Percentiles rank a stretch among this genome's conserved stretches.
Conservation (phyloP, 2,113 vertebrate genomes). For the Halcyon senegalensis region DNA sequence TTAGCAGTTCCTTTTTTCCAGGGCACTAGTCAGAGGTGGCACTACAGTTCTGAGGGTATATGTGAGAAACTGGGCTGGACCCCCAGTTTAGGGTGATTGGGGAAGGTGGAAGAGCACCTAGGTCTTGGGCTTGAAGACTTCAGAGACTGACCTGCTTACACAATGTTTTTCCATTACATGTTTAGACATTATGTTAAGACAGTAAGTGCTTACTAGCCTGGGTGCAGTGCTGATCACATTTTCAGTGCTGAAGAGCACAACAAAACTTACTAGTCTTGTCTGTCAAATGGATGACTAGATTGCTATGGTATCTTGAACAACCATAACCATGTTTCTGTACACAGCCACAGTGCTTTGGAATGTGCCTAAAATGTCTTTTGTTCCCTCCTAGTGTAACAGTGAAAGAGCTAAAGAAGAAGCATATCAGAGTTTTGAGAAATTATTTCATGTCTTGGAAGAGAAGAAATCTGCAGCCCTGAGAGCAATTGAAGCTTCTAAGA, state of each 20-base stretch:
- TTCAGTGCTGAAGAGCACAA: not conserved
- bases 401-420: conserved; percentile 87
- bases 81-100: not conserved
- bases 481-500: conserved; percentile 87
- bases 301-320: not conserved
- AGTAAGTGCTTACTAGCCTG: not conserved
- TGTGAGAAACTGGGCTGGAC: not conserved
- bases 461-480: conserved; percentile 85
- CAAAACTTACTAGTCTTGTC: not conserved
- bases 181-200: not conserved
- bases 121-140: not conserved
- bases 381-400: conserved; percentile 85
- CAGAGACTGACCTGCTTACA: not conserved
- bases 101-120: not conserved
- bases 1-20: not conserved
- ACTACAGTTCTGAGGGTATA: accelerated
- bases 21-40: not conserved
- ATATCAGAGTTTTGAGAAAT: conserved; percentile 86
- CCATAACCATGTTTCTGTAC: not conserved
- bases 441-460: conserved; percentile 88
- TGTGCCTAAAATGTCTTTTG: not conserved
- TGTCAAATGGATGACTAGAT: not conserved
- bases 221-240: not conserved
- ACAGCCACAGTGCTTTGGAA: not conserved
- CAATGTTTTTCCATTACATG: not conserved